phyloP scores from a whole-genome alignment of 2,797 vertebrate genomes.

The Xiphorhynchus erythropygius region DNA sequence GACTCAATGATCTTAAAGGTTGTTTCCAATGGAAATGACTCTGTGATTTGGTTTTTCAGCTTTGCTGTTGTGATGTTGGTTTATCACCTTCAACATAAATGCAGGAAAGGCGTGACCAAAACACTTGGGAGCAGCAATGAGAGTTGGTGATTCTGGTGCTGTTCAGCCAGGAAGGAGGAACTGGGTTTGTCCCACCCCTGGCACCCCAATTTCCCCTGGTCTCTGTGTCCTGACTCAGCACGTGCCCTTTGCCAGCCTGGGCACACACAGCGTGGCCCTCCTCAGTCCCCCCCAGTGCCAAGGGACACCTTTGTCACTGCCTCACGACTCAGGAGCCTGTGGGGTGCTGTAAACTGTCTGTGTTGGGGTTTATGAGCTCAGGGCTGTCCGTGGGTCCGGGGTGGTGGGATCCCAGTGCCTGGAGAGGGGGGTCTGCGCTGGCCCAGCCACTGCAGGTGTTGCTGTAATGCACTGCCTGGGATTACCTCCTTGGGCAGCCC shows the following conservation, averaged over 20 bases:
- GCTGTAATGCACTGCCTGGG: background rate
- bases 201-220: background rate
- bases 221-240: background rate
- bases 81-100: accelerated
- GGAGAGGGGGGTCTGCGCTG: background rate
- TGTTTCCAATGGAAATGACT: background rate
- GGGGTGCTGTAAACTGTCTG: background rate
- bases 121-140: background rate
- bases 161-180: background rate
- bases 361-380: background rate
- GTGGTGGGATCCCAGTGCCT: background rate
- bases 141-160: background rate
- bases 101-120: background rate
- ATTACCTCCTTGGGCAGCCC: background rate
- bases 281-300: accelerated
- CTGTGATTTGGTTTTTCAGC: background rate
- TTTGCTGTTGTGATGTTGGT: background rate
- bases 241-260: background rate
- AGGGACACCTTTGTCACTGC: background rate
- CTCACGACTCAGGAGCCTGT: background rate
- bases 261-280: accelerated
- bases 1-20: background rate
- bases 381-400: background rate
- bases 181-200: background rate
- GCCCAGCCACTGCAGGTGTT: background rate